Conservation (phyloP, 2,113 vertebrate genomes). For the Apus apus region DNA sequence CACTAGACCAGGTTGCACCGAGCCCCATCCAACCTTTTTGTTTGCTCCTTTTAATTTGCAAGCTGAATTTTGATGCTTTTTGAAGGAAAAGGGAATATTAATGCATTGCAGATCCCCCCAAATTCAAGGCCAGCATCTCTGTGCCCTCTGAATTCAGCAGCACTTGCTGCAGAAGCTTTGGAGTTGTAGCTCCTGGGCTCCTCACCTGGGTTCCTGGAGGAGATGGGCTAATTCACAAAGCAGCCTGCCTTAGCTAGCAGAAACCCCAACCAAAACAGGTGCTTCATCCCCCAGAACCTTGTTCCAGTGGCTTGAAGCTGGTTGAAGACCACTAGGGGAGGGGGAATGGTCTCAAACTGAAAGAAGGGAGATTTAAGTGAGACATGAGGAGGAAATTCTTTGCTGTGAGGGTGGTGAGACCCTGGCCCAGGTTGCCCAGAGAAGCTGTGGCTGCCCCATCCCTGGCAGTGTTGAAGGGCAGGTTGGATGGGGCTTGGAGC, state of each 20-base stretch:
- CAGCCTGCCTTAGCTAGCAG: neutral
- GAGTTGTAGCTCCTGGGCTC: neutral
- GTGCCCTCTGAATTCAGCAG: neutral
- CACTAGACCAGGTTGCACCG: too few species aligned
- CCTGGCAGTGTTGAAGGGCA: too few species aligned
- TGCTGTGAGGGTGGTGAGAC: too few species aligned
- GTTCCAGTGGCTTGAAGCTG: neutral
- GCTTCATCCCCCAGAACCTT: accelerated
- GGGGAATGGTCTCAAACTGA: too few species aligned
- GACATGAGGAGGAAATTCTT: too few species aligned
- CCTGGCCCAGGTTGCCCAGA: too few species aligned
- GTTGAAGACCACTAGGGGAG: neutral
- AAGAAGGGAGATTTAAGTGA: too few species aligned
- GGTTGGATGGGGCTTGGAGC: too few species aligned
- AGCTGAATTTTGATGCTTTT: neutral
- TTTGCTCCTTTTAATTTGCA: neutral
- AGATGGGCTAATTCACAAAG: neutral
- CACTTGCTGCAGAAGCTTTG: neutral
- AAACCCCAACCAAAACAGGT: neutral
- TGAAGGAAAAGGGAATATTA: neutral
- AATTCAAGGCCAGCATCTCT: neutral
- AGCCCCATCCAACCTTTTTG: too few species aligned
- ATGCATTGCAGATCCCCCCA: neutral
- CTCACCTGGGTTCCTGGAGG: neutral
- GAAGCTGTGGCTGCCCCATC: too few species aligned